These are phyloP conservation scores for Deroplatys truncata DNA, from an alignment of 2,888 invertebrate species.

Conservation along the genomic window DNA sequence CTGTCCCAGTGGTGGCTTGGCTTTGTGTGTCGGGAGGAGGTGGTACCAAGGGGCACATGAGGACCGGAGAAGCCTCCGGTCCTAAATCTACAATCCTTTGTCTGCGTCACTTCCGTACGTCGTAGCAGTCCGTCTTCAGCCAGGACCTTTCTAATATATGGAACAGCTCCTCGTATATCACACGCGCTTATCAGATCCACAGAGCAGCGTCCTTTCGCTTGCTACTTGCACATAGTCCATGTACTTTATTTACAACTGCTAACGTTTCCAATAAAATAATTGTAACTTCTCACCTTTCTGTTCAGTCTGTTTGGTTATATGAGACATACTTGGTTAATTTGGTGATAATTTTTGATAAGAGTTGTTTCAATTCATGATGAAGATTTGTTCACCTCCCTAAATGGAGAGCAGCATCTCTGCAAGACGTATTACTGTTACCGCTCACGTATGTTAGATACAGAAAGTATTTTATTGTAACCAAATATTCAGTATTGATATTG, in stretches of 20 bases:
- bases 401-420: too few relatives aligned
- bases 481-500: too few relatives aligned
- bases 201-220: background rate
- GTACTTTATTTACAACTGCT: background rate
- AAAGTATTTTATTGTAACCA: too few relatives aligned
- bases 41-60: background rate
- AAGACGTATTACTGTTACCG: too few relatives aligned
- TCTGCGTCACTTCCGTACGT: conserved; percentile 3
- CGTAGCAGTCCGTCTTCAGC: background rate
- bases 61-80: background rate
- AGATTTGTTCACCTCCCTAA: too few relatives aligned
- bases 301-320: too few relatives aligned
- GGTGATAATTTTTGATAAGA: too few relatives aligned
- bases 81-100: conserved; percentile 1
- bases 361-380: too few relatives aligned
- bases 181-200: background rate
- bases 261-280: too few relatives aligned
- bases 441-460: too few relatives aligned
- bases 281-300: too few relatives aligned
- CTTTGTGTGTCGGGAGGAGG: background rate
- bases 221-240: background rate
- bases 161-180: background rate
- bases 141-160: background rate
- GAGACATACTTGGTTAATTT: too few relatives aligned
- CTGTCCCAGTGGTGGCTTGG: background rate